A percentile compares a stretch with the other conserved stretches of the same genome.
Evolutionary conservation across 2,888 invertebrate genomes (phyloP).

Genomic region (Drosophila formosana): DNA sequence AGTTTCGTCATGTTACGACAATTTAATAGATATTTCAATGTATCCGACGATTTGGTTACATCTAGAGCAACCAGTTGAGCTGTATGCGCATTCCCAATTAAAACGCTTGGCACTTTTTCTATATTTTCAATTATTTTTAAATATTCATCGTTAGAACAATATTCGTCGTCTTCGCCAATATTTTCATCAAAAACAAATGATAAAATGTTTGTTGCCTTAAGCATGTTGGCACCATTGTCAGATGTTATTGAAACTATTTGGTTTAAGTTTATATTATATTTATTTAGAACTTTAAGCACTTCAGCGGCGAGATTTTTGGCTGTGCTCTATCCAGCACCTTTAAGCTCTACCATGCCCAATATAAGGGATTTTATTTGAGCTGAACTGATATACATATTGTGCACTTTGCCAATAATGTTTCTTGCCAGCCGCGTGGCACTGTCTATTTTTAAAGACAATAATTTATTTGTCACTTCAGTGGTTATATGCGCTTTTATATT

Average conservation of each 20-base stretch:
- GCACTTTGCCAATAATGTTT: too few species aligned
- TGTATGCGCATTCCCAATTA: conserved; percentile 30
- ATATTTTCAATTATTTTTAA: conserved; percentile 22
- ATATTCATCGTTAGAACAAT: conserved; percentile 17
- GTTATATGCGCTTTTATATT: conserved; percentile 23
- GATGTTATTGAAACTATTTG: conserved; percentile 45
- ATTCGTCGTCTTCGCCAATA: conserved; percentile 6
- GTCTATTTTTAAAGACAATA: too few species aligned
- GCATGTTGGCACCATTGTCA: conserved; percentile 44
- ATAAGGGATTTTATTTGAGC: conserved; percentile 30
- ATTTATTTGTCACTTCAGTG: too few species aligned
- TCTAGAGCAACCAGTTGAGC: conserved; percentile 43
- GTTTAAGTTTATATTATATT: conserved; percentile 33
- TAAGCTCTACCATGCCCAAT: conserved; percentile 38
- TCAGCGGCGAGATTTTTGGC: conserved; percentile 26
- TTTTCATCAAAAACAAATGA: conserved; percentile 19
- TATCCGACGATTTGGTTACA: conserved; percentile 22
- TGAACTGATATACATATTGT: too few species aligned
- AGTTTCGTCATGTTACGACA: conserved; percentile 37
- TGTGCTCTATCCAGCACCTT: conserved; percentile 24
- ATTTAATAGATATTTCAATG: conserved; percentile 13
- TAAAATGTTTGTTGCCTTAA: conserved; percentile 31
- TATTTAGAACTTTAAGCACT: conserved; percentile 31
- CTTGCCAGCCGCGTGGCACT: too few species aligned
- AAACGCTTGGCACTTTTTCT: conserved; percentile 13